Percentiles rank a stretch among this genome's conserved stretches.
phyloP scores from a whole-genome alignment of 2,888 invertebrate species.

The Bellardia bayeri region DNA sequence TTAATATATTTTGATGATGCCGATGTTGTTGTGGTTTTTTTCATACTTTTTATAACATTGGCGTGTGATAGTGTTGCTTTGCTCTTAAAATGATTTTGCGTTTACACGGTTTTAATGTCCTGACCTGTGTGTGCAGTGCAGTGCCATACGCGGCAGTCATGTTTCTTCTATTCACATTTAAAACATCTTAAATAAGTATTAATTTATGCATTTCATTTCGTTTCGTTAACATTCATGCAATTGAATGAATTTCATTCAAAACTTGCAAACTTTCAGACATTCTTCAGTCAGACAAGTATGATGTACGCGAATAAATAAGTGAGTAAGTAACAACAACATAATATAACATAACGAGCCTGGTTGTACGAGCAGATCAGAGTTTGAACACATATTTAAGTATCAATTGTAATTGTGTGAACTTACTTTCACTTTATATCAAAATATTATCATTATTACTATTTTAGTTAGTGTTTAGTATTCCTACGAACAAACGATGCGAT shows the following conservation, averaged over 20 bases:
- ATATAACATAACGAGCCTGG: conserved; percentile 13
- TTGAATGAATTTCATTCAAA: conserved; percentile 59
- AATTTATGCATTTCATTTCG: conserved; percentile 66
- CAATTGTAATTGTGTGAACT: conserved; percentile 74
- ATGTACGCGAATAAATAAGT: conserved; percentile 36
- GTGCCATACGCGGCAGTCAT: background rate
- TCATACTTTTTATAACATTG: background rate
- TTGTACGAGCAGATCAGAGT: background rate
- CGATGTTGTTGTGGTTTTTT: background rate
- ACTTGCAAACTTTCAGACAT: background rate
- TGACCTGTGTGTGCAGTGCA: conserved; percentile 53
- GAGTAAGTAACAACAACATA: background rate
- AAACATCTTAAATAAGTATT: conserved; percentile 66
- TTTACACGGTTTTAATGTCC: conserved; percentile 59
- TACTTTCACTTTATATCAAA: conserved; percentile 73
- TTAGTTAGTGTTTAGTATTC: conserved; percentile 41
- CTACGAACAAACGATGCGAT: conserved; percentile 46
- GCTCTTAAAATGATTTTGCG: conserved; percentile 48
- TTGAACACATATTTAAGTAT: conserved; percentile 48
- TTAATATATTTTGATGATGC: background rate
- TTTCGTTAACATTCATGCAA: conserved; percentile 46
- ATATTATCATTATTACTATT: conserved; percentile 60
- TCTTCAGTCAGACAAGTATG: conserved; percentile 50
- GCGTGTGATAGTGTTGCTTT: conserved; percentile 12
- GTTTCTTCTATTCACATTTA: conserved; percentile 39